These are phyloP conservation scores for Ornithorhynchus anatinus DNA, from an alignment of 2,113 vertebrate genomes.

Conservation along the genomic window DNA sequence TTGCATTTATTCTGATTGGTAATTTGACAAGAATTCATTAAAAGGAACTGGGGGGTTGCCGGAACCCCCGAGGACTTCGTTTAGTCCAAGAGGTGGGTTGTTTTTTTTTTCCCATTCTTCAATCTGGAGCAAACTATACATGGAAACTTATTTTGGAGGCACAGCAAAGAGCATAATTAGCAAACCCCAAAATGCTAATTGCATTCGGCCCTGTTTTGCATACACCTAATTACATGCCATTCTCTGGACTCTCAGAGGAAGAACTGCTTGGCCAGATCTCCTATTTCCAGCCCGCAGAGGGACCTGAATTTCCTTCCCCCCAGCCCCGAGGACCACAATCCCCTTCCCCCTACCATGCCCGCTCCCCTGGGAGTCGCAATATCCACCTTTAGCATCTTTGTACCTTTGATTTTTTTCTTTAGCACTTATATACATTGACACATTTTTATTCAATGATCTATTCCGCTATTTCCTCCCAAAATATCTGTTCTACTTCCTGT, in stretches of 20 bases:
- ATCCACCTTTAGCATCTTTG: too few relatives aligned
- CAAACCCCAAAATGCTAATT: not conserved
- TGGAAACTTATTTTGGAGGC: slow-evolving; percentile 19
- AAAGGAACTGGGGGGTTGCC: slow-evolving; percentile 34
- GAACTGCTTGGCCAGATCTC: too few relatives aligned
- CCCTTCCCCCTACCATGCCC: too few relatives aligned
- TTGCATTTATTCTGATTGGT: slow-evolving; percentile 31
- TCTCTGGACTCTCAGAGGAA: accelerated
- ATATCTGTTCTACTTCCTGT: too few relatives aligned
- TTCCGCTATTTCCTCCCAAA: too few relatives aligned
- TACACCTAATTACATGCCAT: not conserved
- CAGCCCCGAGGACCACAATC: too few relatives aligned
- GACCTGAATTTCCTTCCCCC: too few relatives aligned
- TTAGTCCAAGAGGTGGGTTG: slow-evolving; percentile 28
- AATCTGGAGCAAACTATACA: slow-evolving; percentile 27
- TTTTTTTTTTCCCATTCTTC: slow-evolving; percentile 29
- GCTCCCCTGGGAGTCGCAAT: too few relatives aligned
- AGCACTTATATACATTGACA: too few relatives aligned
- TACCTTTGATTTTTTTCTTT: too few relatives aligned
- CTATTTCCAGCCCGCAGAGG: too few relatives aligned
- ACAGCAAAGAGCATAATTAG: slow-evolving; percentile 7
- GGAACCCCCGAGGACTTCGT: slow-evolving; percentile 22
- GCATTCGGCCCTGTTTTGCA: not conserved
- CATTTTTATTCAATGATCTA: too few relatives aligned
- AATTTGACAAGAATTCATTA: slow-evolving; percentile 46